These are phyloP conservation scores for Microcebus tavaratra DNA, from an alignment of 2,113 vertebrate species.

Conservation along the genomic window DNA sequence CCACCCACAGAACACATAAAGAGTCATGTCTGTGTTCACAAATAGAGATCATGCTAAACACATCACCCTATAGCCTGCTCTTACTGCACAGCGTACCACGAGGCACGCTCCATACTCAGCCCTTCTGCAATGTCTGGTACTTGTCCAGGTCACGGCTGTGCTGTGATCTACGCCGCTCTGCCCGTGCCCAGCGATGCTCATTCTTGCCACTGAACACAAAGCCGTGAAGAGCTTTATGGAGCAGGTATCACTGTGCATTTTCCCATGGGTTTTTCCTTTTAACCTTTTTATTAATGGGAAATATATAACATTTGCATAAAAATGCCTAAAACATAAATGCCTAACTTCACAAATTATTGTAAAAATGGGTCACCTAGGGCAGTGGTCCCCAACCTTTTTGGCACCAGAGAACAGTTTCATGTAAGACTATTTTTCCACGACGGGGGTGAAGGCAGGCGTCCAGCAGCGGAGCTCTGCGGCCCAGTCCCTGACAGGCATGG, in stretches of 20 bases:
- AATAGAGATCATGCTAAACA: rapidly evolving
- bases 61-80: rapidly evolving
- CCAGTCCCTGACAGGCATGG: no score
- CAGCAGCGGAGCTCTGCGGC: no score
- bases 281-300: not conserved
- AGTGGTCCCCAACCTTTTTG: no score
- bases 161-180: rapidly evolving
- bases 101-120: rapidly evolving
- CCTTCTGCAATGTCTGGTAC: rapidly evolving
- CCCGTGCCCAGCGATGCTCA: rapidly evolving
- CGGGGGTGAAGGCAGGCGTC: no score
- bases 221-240: not conserved
- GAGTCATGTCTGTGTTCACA: not conserved
- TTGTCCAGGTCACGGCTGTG: rapidly evolving
- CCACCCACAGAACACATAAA: not conserved
- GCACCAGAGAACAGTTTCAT: no score
- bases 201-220: not conserved
- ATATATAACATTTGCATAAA: not conserved
- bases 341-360: not conserved
- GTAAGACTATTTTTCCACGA: no score
- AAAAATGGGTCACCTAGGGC: no score
- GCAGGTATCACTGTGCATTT: rapidly evolving
- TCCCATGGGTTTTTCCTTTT: not conserved
- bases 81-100: rapidly evolving
- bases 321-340: not conserved